Evolutionary conservation across 2,888 invertebrate species (phyloP), one percentile per base, ranked within the genome.

Genomic region (Caenorhabditis sulstoni): DNA sequence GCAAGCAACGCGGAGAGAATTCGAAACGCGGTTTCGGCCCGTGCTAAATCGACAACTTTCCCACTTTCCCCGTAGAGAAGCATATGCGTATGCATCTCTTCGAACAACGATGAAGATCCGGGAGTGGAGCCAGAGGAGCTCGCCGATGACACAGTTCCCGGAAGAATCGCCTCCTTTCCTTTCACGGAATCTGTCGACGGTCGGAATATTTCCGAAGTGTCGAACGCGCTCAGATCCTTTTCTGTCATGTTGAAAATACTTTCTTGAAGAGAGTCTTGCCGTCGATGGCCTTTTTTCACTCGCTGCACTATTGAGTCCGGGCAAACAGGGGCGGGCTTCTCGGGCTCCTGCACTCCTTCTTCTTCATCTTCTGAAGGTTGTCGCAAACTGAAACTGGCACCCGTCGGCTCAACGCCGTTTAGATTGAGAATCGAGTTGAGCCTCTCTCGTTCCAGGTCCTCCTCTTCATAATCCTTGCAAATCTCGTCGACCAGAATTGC

Each of bases 81-180:
- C 91, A 96, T 93, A 89, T 95, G 95, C 22, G 94, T 94, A 90
- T 95, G 95, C 73, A 95, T 93, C 29, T 94, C 94, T 90, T 94
- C 94, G 44, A 94, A 92, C 9, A 91, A 89, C 3, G 90, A 41
- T 0, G 67, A 67, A 1, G 75, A 41, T 45, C 61, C 67, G 7
- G 66, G 37, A 0, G 58, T 23, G 76, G 85, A 22, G 35, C 39
- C 64, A 14, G 68, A 59, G 9, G 75, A 75, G 18, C 57, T 57
- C 3, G 73, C 49, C n/a, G 74, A 74, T 3, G 74, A 68, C 4
- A 74, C 68, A n/a, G 78, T 78, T 37, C 71, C 73, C 3, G 65
- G 65, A 7, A 65, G 47, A 3, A 64, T 57, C 0, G 71, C 81
- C 0, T 68, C 59, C 1, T 20, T n/a, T 80, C 50, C 65, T 77